phyloP scores from a whole-genome alignment of 2,797 vertebrate species.

The Ataeniobius toweri region DNA sequence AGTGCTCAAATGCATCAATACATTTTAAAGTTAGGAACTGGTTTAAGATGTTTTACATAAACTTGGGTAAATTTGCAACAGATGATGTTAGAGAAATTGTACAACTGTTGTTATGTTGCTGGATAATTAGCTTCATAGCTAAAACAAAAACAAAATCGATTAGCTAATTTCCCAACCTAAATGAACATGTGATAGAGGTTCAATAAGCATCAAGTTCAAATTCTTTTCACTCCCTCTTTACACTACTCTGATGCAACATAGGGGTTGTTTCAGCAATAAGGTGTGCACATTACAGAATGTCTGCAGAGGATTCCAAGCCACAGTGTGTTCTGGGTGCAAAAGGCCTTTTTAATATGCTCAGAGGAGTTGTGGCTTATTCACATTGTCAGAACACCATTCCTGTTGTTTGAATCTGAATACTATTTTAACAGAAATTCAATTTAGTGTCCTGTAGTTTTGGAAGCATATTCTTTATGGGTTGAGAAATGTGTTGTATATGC shows the following conservation, averaged over 20 bases:
- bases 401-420: conserved; percentile 2
- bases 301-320: conserved; percentile 47
- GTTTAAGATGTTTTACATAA: not conserved
- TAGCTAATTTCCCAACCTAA: conserved; percentile 28
- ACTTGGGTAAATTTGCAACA: not conserved
- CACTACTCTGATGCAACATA: conserved; percentile 67
- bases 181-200: conserved; percentile 33
- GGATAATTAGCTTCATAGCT: conserved; percentile 3
- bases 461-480: not conserved
- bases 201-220: conserved; percentile 54
- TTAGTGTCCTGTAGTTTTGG: not conserved
- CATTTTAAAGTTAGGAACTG: not conserved
- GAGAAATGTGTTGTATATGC: not conserved
- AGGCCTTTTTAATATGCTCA: conserved; percentile 29
- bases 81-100: not conserved
- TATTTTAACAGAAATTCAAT: conserved; percentile 5
- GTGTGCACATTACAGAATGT: conserved; percentile 41
- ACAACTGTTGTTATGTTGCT: not conserved
- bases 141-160: not conserved
- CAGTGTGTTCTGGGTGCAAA: conserved; percentile 46
- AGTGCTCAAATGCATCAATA: not conserved
- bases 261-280: conserved; percentile 65
- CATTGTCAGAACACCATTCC: conserved; percentile 14
- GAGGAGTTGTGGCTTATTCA: conserved; percentile 28
- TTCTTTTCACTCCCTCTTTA: conserved; percentile 55